phyloP scores from a whole-genome alignment of 2,113 vertebrate species.

The Psilopsiagon aurifrons region DNA sequence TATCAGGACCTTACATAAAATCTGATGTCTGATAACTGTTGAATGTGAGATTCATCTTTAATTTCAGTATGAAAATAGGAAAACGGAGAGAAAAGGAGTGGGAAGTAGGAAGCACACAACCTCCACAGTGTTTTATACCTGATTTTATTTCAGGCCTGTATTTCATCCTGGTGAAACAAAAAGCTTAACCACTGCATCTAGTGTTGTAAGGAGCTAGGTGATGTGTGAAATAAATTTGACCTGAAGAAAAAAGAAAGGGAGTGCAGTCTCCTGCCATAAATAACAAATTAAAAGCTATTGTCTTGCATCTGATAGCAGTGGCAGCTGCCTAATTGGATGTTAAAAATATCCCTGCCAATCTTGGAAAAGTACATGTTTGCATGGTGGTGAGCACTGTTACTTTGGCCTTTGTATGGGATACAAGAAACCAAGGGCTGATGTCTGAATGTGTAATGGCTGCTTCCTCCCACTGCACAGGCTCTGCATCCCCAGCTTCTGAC shows the following conservation, averaged over 20 bases:
- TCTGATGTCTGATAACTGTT: background rate
- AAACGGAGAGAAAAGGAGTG: background rate
- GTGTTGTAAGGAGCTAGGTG: background rate
- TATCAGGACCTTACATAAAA: background rate
- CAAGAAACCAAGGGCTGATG: background rate
- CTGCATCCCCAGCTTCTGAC: background rate
- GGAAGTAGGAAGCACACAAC: background rate
- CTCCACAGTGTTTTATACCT: background rate
- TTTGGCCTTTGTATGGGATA: background rate
- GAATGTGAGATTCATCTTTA: background rate
- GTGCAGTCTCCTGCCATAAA: background rate
- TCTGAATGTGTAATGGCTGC: slow-evolving; percentile 17
- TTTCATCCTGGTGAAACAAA: background rate
- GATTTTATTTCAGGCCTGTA: background rate
- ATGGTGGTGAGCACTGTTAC: background rate
- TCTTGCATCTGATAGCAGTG: background rate
- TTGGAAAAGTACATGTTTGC: background rate
- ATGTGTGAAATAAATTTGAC: background rate
- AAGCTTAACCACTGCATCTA: background rate
- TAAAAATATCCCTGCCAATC: background rate
- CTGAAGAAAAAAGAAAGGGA: background rate
- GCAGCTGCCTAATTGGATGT: background rate
- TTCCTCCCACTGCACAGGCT: background rate
- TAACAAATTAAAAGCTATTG: background rate
- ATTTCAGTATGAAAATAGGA: background rate